Base-by-base conservation (phyloP, 2,797 vertebrate species). In the Choloepus didactylus region DNA sequence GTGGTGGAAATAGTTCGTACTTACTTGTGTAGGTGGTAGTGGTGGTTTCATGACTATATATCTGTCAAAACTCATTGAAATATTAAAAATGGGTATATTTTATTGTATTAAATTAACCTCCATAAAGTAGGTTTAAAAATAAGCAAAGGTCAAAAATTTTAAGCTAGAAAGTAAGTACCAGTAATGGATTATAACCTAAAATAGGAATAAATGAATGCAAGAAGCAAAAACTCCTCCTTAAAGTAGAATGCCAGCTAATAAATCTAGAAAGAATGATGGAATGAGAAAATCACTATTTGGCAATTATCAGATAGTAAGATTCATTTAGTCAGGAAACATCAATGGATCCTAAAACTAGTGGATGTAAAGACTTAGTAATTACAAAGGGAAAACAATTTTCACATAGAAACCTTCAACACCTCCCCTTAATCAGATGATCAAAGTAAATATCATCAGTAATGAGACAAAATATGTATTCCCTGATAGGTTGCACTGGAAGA, bases 61-160 rank as follows among this genome's bases (percentile, higher is more conserved):
- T 76, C 23, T 84, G 31, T 86, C 49, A 79, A 7, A 92, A 79
- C 14, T 76, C 29, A 82, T 60, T 67, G 46, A 87, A 35, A 15
- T 18, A 6, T 87, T 77, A 89, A 88, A 85, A 38, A 10, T 91
- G 21, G 19, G 6, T 76, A 51, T 83, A 83, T 82, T 82, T 91
- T 95, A 76, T 23, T 69, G 7, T 54, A 60, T 76, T 92, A 73
- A 93, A 54, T 89, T 91, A 80, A 54, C 44, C 51, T 81, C 31
- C 75, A 19, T 90, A 93, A 76, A 89, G 14, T n/a, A 60, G 14
- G 75, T 73, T 62, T 86, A 2, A 51, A 89, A 80, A 76, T 64
- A 87, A 92, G 41, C 73, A 85, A 85, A 82, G 9, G 60, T 72
- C 82, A 64, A 70, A 70, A 66, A 6, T 27, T 85, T 75, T 75